Base-by-base conservation (phyloP, 2,797 vertebrate genomes). In the Crenuchus spilurus region DNA sequence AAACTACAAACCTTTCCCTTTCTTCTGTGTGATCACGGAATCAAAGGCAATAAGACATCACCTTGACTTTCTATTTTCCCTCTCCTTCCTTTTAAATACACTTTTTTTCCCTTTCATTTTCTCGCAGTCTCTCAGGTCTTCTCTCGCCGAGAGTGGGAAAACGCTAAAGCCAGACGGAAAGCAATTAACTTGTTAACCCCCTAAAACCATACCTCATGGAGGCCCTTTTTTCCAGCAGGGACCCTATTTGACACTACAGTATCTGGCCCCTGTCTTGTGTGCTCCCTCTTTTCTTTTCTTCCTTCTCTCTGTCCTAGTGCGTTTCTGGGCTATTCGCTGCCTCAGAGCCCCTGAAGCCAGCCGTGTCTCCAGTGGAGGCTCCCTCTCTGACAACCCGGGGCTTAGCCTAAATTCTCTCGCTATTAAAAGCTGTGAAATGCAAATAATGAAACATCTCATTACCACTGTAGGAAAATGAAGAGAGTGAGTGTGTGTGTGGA, bases 361-460 rank as follows among this genome's bases (percentile, higher is more conserved):
- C 80, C 77, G 77, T 66, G 83, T 88, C 86, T 91, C 90, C 90
- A 87, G 82, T 89, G 90, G 89, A 90, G 89, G 87, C 90, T 92
- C 87, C 88, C 88, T 90, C 86, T 88, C 85, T 87, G 89, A 90
- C 89, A 90, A 93, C 91, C 87, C 85, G 80, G 90, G 89, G 92
- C 90, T 92, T 93, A 92, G 90, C 92, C 91, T 92, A 92, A 92
- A 92, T 93, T 92, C 86, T 90, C 90, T 91, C 89, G 89, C 91
- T 92, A 92, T 92, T 92, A 92, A 93, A 92, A 93, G 92, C 91
- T 90, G 88, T 88, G 90, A 91, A 92, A 90, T 90, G 88, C 91
- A 92, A 92, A 92, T 92, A 92, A 92, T 91, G 88, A 93, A 93
- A 92, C 90, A 91, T 92, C 90, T 93, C 90, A 92, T 93, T 91